Evolutionary conservation across 1,140 invertebrate genomes (phyloP).

Genomic region (Sycobia sp.): DNA sequence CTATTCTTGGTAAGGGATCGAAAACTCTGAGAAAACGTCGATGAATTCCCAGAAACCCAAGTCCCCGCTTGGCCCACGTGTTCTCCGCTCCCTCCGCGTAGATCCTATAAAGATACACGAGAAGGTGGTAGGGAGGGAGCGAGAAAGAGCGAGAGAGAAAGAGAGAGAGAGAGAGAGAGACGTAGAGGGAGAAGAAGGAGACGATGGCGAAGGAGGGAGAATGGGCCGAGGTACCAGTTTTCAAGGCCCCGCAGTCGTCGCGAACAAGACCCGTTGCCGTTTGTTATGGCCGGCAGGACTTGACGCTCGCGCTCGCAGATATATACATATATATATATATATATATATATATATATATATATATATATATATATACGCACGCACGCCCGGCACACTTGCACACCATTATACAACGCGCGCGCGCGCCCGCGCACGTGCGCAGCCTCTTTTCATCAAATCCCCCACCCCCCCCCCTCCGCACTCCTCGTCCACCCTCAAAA

Average conservation of each 20-base stretch:
- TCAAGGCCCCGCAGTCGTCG: conserved; percentile 41
- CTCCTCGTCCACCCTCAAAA: no score
- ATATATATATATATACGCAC: no score
- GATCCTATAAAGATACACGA: conserved; percentile 53
- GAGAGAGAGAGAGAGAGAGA: no score
- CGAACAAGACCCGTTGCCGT: conserved; percentile 31
- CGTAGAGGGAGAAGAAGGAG: conserved; percentile 18
- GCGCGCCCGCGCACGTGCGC: conserved; percentile 1
- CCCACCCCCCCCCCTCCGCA: no score
- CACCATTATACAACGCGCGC: not conserved
- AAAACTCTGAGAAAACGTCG: conserved; percentile 55
- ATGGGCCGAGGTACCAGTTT: conserved; percentile 47
- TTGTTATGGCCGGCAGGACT: conserved; percentile 37
- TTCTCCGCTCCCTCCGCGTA: conserved; percentile 23
- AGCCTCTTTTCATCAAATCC: conserved; percentile 47
- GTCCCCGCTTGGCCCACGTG: conserved; percentile 14
- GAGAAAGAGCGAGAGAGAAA: no score
- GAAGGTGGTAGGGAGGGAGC: not conserved
- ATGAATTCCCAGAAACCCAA: conserved; percentile 49
- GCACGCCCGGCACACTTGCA: no score
- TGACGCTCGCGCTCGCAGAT: no score
- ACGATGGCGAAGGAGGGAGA: not conserved
- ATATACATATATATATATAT: no score
- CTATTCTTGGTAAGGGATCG: conserved; percentile 44
- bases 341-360: no score